Conservation (phyloP, 2,888 invertebrate species). For the Lamellibrachia columna region DNA sequence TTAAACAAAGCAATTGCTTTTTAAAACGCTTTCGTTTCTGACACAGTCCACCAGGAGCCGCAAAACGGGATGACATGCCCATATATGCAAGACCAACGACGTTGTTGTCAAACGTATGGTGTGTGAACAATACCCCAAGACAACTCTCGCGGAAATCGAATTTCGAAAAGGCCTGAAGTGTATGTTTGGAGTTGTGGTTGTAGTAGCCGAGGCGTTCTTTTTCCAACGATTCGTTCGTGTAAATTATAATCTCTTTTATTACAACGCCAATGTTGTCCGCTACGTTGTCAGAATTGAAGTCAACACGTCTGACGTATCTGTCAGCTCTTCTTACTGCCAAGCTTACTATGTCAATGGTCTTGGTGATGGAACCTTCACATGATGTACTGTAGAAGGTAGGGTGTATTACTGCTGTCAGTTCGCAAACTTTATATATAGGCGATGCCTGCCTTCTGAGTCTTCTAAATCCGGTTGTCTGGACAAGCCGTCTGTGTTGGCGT, state of each 20-base stretch:
- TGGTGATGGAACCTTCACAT: not conserved
- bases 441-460: not conserved
- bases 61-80: not conserved
- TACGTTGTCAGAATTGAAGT: constrained; percentile 20
- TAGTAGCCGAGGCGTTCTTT: not conserved
- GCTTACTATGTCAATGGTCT: not conserved
- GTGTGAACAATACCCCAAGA: constrained; percentile 7
- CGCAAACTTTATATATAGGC: not conserved
- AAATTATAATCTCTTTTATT: not conserved
- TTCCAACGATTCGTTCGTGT: not conserved
- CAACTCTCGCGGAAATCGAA: not conserved
- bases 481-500: not conserved
- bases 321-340: constrained; percentile 7
- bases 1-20: not conserved
- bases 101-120: not conserved
- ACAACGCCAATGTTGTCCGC: constrained; percentile 18
- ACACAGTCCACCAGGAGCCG: not conserved
- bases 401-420: constrained; percentile 9
- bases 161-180: not conserved
- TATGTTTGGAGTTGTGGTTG: not conserved
- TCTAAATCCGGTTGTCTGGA: not conserved
- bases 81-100: constrained; percentile 18
- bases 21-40: not conserved
- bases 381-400: not conserved
- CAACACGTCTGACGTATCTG: constrained; percentile 19